phyloP scores from a whole-genome alignment of 2,113 vertebrate genomes.

The Poecile atricapillus region DNA sequence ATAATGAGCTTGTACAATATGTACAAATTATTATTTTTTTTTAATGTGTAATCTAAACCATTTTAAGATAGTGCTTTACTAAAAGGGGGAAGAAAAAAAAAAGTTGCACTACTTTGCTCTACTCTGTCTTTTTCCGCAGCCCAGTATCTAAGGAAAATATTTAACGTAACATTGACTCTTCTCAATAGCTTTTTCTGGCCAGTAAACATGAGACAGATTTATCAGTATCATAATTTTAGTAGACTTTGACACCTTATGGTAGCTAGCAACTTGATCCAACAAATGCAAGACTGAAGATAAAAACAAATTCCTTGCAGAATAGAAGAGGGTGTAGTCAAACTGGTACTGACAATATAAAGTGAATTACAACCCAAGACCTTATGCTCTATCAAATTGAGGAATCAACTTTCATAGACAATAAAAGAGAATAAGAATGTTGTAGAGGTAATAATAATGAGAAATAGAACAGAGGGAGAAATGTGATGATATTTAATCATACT shows the following conservation, averaged over 20 bases:
- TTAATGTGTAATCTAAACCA: neutral
- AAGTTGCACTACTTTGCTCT: neutral
- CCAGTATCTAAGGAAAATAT: slow-evolving; percentile 15
- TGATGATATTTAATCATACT: neutral
- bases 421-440: neutral
- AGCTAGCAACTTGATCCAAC: slow-evolving; percentile 40
- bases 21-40: neutral
- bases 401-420: neutral
- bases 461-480: neutral
- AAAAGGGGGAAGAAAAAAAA: neutral
- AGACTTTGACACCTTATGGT: slow-evolving; percentile 43
- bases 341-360: slow-evolving; percentile 15
- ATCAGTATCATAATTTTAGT: slow-evolving; percentile 27
- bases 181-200: slow-evolving; percentile 27
- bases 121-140: neutral
- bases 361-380: slow-evolving; percentile 19
- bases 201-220: slow-evolving; percentile 21
- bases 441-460: neutral
- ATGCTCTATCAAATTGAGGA: neutral
- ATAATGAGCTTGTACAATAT: neutral
- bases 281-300: slow-evolving; percentile 22
- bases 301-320: slow-evolving; percentile 9
- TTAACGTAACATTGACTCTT: neutral
- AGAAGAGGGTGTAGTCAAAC: neutral
- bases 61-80: neutral